These are phyloP conservation scores for Scelioninae gen. 1 DNA, from an alignment of 2,888 invertebrate species.

Conservation along the genomic window DNA sequence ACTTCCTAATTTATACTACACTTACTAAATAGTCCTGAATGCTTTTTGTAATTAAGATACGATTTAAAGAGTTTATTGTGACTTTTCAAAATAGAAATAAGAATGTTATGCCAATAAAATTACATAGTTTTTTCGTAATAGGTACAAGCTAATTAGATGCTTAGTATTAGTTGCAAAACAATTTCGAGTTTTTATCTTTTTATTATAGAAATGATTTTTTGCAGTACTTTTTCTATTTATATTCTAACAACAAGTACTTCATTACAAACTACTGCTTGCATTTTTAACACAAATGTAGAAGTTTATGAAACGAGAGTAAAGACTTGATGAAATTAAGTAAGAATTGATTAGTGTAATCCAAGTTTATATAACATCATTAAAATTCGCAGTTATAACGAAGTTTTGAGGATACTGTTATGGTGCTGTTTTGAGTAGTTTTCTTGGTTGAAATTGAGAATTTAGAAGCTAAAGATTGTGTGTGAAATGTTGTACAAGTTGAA, in stretches of 20 bases:
- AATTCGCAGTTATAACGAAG: slow-evolving; percentile 31
- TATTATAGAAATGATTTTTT: neutral
- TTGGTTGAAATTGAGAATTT: neutral
- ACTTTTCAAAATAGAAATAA: slow-evolving; percentile 26
- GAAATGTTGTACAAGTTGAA: no score
- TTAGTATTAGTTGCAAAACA: neutral
- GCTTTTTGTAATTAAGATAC: slow-evolving; percentile 22
- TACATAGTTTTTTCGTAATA: neutral
- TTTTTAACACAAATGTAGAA: neutral
- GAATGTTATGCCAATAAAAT: slow-evolving; percentile 1
- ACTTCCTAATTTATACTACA: slow-evolving; percentile 44
- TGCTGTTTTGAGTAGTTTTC: slow-evolving; percentile 24
- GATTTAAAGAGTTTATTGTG: slow-evolving; percentile 41
- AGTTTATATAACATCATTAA: slow-evolving; percentile 35
- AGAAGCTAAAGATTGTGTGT: neutral
- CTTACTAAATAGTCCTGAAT: slow-evolving; percentile 43
- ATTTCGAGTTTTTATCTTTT: neutral
- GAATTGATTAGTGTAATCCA: slow-evolving; percentile 27
- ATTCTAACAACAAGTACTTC: neutral
- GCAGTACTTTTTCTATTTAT: neutral
- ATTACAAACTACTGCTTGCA: neutral
- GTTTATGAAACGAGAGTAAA: slow-evolving; percentile 1
- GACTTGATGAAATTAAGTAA: slow-evolving; percentile 32
- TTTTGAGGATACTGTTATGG: slow-evolving; percentile 16
- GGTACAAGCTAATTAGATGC: neutral